Percentiles rank a stretch among this genome's conserved stretches.
Conservation (phyloP, 2,113 vertebrate species). For the Orcinus orca region DNA sequence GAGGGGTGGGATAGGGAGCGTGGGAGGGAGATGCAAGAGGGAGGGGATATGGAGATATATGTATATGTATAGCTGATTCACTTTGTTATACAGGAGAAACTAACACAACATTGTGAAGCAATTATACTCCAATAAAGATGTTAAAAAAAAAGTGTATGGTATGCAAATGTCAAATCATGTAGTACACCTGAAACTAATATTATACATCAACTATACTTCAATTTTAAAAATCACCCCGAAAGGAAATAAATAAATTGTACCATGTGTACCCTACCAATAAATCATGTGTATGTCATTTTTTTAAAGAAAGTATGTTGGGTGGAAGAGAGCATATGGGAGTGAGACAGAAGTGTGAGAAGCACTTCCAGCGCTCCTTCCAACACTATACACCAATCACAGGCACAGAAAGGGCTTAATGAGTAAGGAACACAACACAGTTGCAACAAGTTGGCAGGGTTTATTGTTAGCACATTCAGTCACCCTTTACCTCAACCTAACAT, state of each 20-base stretch:
- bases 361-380: not conserved
- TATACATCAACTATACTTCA: not conserved
- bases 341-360: not conserved
- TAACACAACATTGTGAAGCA: too few relatives aligned
- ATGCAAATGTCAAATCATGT: not conserved
- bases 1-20: too few relatives aligned
- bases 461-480: not conserved
- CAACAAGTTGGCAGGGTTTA: slow-evolving; percentile 7
- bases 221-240: not conserved
- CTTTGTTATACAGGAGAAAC: too few relatives aligned
- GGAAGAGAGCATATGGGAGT: not conserved
- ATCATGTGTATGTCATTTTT: not conserved
- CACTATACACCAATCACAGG: not conserved
- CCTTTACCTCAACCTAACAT: not conserved
- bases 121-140: too few relatives aligned
- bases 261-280: not conserved
- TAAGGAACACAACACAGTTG: not conserved
- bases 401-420: not conserved
- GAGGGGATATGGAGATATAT: too few relatives aligned
- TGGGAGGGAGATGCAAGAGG: too few relatives aligned
- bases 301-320: not conserved
- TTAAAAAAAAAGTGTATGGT: not conserved
- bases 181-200: not conserved
- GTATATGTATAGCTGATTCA: too few relatives aligned
- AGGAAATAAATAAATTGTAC: not conserved